Evolutionary conservation across 2,888 invertebrate species (phyloP).

Genomic region (Diarsia rubi): DNA sequence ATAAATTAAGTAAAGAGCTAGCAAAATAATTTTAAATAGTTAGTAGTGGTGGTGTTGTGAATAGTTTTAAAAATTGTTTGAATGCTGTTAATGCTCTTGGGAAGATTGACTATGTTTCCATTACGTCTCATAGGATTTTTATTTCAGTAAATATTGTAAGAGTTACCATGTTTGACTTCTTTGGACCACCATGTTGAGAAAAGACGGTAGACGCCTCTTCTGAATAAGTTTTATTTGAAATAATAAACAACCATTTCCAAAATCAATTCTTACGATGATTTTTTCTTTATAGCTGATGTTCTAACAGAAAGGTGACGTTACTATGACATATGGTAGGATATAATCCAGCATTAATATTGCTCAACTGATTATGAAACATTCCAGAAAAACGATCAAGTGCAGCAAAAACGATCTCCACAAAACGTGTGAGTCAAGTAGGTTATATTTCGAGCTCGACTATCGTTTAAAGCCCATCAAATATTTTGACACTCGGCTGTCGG

Average conservation of each 20-base stretch:
- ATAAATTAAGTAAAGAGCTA: background rate
- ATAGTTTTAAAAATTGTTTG: background rate
- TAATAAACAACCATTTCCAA: background rate
- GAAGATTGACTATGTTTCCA: background rate
- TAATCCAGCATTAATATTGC: background rate
- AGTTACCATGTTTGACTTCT: background rate
- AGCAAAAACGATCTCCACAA: slow-evolving; percentile 45
- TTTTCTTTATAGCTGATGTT: background rate
- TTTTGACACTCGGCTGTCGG: slow-evolving; percentile 77
- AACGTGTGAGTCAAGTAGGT: slow-evolving; percentile 48
- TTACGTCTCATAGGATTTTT: background rate
- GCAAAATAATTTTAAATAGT: background rate
- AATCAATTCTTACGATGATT: background rate
- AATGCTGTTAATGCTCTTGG: background rate
- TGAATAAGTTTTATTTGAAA: background rate
- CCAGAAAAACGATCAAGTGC: slow-evolving; percentile 31
- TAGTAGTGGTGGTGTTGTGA: too few relatives aligned
- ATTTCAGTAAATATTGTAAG: background rate
- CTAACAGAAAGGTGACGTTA: background rate
- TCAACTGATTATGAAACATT: slow-evolving; percentile 8
- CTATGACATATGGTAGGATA: background rate
- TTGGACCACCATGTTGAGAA: background rate
- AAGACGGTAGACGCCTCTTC: background rate
- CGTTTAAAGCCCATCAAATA: slow-evolving; percentile 69
- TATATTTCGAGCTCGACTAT: slow-evolving; percentile 47